phyloP scores from a whole-genome alignment of 2,113 vertebrate species.

The Cyphomyrus discorhynchus region DNA sequence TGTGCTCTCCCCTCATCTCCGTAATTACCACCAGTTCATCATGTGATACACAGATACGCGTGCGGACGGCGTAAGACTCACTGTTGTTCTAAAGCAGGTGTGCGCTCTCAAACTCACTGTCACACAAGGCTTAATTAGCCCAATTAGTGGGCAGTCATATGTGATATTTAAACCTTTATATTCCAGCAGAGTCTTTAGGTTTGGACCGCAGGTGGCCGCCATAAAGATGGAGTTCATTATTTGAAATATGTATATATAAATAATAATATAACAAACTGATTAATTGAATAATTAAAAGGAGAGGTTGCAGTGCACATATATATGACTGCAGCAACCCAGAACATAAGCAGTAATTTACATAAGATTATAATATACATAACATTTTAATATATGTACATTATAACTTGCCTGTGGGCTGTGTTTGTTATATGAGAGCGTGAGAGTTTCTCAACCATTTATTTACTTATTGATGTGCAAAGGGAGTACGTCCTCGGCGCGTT shows the following conservation, averaged over 20 bases:
- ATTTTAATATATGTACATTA: slow-evolving; percentile 6
- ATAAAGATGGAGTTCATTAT: not conserved
- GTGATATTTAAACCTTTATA: not conserved
- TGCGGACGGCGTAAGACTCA: not conserved
- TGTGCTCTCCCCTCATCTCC: not conserved
- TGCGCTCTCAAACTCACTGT: not conserved
- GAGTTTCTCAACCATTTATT: not conserved
- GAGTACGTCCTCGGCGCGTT: not conserved
- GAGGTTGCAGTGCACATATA: not conserved
- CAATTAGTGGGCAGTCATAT: slow-evolving; percentile 4
- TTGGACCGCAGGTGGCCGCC: not conserved
- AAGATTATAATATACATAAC: slow-evolving; percentile 5
- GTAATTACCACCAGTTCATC: slow-evolving; percentile 10
- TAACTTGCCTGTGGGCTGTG: not conserved
- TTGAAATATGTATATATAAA: not conserved
- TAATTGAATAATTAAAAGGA: slow-evolving; percentile 8
- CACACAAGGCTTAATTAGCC: not conserved
- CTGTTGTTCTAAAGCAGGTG: slow-evolving; percentile 3
- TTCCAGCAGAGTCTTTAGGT: not conserved
- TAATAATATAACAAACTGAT: not conserved
- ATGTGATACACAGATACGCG: not conserved
- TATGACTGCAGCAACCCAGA: not conserved
- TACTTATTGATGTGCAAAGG: not conserved
- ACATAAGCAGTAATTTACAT: not conserved
- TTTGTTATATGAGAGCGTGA: not conserved